These are phyloP conservation scores for Tubulanus polymorphus DNA, from an alignment of 2,888 invertebrate species.

Conservation along the genomic window DNA sequence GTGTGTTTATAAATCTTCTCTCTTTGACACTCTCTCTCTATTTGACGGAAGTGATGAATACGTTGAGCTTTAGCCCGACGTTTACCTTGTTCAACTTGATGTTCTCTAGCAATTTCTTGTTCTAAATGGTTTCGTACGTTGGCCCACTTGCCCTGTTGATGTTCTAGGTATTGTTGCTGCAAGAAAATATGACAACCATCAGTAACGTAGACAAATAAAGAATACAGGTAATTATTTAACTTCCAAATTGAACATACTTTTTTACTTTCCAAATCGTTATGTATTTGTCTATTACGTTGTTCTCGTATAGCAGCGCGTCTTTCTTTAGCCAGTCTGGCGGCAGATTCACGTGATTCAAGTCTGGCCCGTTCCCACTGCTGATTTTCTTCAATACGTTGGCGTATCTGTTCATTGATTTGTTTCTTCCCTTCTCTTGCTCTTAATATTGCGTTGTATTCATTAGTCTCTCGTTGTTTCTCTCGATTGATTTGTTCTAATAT, in stretches of 20 bases:
- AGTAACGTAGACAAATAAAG: neutral
- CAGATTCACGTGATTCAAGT: slow-evolving; percentile 27
- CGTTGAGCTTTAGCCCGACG: slow-evolving; percentile 30
- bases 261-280: slow-evolving; percentile 21
- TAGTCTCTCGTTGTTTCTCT: slow-evolving; percentile 29
- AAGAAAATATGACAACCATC: slow-evolving; percentile 6
- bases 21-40: too few species aligned
- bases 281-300: slow-evolving; percentile 22
- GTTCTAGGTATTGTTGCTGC: slow-evolving; percentile 31
- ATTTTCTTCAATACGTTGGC: slow-evolving; percentile 16
- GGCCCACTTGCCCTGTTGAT: slow-evolving; percentile 29
- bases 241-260: slow-evolving; percentile 18
- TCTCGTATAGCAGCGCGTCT: slow-evolving; percentile 25
- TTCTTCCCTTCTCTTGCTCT: slow-evolving; percentile 34
- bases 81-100: slow-evolving; percentile 18
- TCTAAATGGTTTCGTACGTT: slow-evolving; percentile 24
- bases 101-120: slow-evolving; percentile 26
- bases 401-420: slow-evolving; percentile 19
- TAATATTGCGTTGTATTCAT: slow-evolving; percentile 30
- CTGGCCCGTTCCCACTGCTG: slow-evolving; percentile 26
- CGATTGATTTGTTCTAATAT: slow-evolving; percentile 31
- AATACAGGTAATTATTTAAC: neutral
- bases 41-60: slow-evolving; percentile 33
- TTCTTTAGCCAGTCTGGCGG: slow-evolving; percentile 29
- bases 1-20: too few species aligned